Percentiles rank a stretch among this genome's conserved stretches.
phyloP scores from a whole-genome alignment of 2,888 invertebrate genomes.

The Noctuana brunneofusca region DNA sequence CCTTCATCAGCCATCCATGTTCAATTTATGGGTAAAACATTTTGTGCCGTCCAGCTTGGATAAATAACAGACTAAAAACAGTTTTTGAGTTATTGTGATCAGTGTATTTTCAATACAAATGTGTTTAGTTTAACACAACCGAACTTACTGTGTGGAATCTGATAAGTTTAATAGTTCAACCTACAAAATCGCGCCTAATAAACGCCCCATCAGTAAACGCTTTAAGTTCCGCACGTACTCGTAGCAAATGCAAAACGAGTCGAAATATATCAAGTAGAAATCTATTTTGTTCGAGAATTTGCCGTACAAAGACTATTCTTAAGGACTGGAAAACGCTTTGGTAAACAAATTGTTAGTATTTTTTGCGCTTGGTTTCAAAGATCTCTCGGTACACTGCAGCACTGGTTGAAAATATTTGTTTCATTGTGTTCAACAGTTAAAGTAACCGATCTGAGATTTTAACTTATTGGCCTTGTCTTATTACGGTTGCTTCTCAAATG shows the following conservation, averaged over 20 bases:
- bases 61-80: no score
- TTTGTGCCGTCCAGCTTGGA: no score
- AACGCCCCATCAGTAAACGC: neutral
- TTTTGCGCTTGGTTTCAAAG: neutral
- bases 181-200: neutral
- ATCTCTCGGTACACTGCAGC: slow-evolving; percentile 1
- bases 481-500: no score
- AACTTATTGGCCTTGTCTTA: no score
- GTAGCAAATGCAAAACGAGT: neutral
- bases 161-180: no score
- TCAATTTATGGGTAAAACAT: no score
- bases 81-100: no score
- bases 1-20: no score
- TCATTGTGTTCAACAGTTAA: neutral
- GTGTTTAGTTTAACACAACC: no score
- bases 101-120: no score
- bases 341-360: slow-evolving; percentile 6
- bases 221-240: neutral
- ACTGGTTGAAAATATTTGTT: neutral
- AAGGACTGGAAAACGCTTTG: neutral
- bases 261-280: slow-evolving; percentile 3
- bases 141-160: no score
- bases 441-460: neutral
- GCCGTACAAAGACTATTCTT: slow-evolving; percentile 1
- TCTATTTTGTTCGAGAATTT: slow-evolving; percentile 1